phyloP scores from a whole-genome alignment of 1,140 invertebrate species.

The Plutomurus gul region DNA sequence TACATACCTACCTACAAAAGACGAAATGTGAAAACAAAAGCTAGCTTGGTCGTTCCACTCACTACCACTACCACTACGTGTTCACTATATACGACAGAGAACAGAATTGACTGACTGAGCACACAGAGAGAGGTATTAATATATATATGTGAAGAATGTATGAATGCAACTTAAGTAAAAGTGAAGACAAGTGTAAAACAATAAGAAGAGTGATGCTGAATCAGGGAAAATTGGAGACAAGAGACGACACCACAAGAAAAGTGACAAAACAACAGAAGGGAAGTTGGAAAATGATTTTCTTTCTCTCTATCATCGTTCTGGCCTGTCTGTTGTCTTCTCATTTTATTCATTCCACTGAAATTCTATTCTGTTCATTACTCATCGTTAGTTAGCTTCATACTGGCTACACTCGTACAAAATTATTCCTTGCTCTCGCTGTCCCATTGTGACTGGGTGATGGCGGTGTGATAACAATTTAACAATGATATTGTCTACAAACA shows the following conservation, averaged over 20 bases:
- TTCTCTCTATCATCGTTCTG: not conserved
- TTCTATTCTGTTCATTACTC: not conserved
- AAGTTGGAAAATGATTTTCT: conserved; percentile 22
- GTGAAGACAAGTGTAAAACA: conserved; percentile 28
- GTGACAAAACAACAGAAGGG: not conserved
- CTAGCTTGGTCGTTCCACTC: not conserved
- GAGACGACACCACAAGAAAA: not conserved
- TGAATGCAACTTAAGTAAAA: conserved; percentile 18
- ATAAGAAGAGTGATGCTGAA: conserved; percentile 1
- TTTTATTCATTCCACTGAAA: not conserved
- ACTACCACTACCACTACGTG: not conserved
- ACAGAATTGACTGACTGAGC: conserved; percentile 1
- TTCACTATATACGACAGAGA: not conserved
- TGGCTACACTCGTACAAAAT: not conserved
- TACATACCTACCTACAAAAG: not conserved
- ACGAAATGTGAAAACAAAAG: conserved; percentile 18
- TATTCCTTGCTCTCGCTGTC: not conserved
- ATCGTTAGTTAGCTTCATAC: not conserved
- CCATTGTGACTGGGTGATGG: too few relatives aligned
- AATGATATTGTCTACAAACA: not conserved
- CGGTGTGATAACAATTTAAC: not conserved
- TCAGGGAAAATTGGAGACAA: conserved; percentile 20
- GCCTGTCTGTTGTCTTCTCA: not conserved
- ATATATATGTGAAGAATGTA: conserved; percentile 12
- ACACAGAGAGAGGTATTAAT: conserved; percentile 9